Evolutionary conservation across 2,797 vertebrate genomes (phyloP), one percentile per base, ranked within the genome.

Genomic region (Urosaurus nigricauda): DNA sequence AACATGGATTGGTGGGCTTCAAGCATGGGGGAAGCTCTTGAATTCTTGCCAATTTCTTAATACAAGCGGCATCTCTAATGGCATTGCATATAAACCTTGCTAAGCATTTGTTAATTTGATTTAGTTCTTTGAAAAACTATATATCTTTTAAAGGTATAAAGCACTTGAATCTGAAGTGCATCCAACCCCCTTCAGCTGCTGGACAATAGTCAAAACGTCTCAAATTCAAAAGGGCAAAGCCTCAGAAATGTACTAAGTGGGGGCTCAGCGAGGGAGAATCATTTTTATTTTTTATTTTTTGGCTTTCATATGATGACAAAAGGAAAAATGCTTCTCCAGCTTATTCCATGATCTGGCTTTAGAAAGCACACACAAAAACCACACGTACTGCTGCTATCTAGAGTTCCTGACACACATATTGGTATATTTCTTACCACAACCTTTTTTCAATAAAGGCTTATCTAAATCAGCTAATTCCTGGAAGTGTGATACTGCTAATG

Each of bases 31-130:
- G 92, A 90, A 0, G 37, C 86, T 12, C 85, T 88, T 94, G 93
- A 90, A 40, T 71, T 68, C 11, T 87, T 65, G 89, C 94, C 92
- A 94, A 86, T 85, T 80, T n/a, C 90, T 93, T 87, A 26, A 88
- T 63, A 93, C 84, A 58, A 91, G 63, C 56, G 2, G 85, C 83
- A 88, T 90, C 92, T 85, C 91, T 90, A 87, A 87, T 85, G 92
- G 65, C 83, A 83, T 21, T 0, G 37, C 14, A 83, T 86, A 95
- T 93, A 89, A 92, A 83, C 60, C 68, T 89, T 4, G 0, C 77
- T 53, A 51, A 88, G 43, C 83, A 68, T 77, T 93, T 84, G 56
- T 32, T 85, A 73, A 85, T 85, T 74, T 85, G 32, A 85, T 85
- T 80, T 73, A 88, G 60, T 70, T 70, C 53, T 58, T 78, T 79